phyloP scores from a whole-genome alignment of 2,113 vertebrate genomes.

The Poecilia latipinna region DNA sequence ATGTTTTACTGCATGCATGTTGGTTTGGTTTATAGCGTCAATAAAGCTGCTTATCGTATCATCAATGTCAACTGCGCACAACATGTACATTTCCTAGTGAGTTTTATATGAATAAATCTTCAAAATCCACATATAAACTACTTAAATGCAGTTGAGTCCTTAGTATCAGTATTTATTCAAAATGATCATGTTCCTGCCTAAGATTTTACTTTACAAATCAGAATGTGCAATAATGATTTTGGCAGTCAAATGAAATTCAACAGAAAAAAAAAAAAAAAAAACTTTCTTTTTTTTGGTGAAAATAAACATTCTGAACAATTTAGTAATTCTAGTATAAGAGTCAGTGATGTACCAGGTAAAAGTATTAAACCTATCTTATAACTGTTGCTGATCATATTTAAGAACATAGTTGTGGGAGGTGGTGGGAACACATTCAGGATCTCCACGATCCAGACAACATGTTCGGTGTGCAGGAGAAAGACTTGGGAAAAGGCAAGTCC shows the following conservation, averaged over 20 bases:
- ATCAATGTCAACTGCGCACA: neutral
- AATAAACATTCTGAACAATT: neutral
- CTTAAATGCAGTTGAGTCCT: neutral
- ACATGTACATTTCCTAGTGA: neutral
- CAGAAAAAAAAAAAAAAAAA: neutral
- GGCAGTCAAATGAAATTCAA: neutral
- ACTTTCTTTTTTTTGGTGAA: neutral
- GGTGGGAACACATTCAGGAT: too few species aligned
- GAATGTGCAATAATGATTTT: neutral
- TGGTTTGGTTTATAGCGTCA: neutral
- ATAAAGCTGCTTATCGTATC: neutral
- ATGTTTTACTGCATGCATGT: neutral
- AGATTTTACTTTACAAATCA: neutral
- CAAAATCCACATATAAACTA: neutral
- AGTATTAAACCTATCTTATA: constrained; percentile 4
- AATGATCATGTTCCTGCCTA: neutral
- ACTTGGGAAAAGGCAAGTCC: too few species aligned
- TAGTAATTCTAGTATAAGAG: neutral
- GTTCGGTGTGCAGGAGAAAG: too few species aligned
- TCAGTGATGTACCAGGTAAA: neutral
- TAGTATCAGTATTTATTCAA: neutral
- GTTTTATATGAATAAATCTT: neutral
- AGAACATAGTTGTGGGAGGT: too few species aligned
- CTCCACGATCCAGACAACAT: too few species aligned
- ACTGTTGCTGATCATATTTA: too few species aligned